Conservation (phyloP, 1,140 invertebrate genomes). For the Parapsyche elsis region DNA sequence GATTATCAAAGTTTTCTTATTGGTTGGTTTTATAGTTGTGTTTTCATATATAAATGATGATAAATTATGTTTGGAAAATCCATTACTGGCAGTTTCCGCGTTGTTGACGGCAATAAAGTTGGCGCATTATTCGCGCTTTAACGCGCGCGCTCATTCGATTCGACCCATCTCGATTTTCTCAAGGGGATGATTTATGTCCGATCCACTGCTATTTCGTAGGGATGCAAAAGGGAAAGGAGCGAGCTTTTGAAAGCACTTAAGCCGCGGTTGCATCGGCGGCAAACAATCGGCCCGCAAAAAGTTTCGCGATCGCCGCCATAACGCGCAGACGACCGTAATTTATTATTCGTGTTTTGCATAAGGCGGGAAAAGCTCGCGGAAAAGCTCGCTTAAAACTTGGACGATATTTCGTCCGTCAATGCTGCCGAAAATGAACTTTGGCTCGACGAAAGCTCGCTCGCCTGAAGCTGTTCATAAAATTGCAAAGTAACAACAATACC, state of each 20-base stretch:
- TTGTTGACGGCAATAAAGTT: conserved; percentile 15
- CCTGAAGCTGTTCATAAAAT: conserved; percentile 35
- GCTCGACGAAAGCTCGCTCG: background rate
- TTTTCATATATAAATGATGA: background rate
- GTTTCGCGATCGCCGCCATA: conserved; percentile 10
- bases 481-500: conserved; percentile 36
- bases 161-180: background rate
- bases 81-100: conserved; percentile 21
- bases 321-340: conserved; percentile 36
- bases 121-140: background rate
- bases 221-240: background rate
- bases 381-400: conserved; percentile 37
- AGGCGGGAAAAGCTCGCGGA: conserved; percentile 23
- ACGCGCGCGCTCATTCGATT: conserved; percentile 9
- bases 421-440: conserved; percentile 39
- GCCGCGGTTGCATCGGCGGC: background rate
- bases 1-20: too few species aligned
- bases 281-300: conserved; percentile 19
- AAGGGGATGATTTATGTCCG: background rate
- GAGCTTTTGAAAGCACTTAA: background rate
- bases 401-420: conserved; percentile 38
- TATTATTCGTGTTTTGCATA: conserved; percentile 46
- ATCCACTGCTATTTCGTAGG: background rate
- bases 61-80: conserved; percentile 19
- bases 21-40: too few species aligned